phyloP scores from a whole-genome alignment of 1,140 invertebrate genomes.

The Bilobella aurantiaca region DNA sequence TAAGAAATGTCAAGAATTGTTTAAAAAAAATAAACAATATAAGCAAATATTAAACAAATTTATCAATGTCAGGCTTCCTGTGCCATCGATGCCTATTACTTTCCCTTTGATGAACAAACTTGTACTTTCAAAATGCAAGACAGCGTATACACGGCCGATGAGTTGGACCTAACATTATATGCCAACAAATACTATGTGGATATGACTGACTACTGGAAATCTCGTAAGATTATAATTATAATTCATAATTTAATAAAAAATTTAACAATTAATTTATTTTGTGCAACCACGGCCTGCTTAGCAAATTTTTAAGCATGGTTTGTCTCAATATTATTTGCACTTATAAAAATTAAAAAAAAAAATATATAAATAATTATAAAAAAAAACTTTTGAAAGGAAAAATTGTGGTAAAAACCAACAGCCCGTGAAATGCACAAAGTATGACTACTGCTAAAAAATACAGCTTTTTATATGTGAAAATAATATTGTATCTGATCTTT shows the following conservation, averaged over 20 bases:
- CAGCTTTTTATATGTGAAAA: too few relatives aligned
- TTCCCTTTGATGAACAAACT: slow-evolving; percentile 7
- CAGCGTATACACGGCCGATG: neutral
- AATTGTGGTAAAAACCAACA: neutral
- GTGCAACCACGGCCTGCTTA: too few relatives aligned
- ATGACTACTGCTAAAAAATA: too few relatives aligned
- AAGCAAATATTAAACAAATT: neutral
- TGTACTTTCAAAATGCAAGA: neutral
- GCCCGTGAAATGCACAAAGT: neutral
- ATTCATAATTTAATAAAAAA: neutral
- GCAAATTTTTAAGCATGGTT: too few relatives aligned
- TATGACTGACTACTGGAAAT: slow-evolving; percentile 2
- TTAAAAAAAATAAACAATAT: too few relatives aligned
- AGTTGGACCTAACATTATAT: neutral
- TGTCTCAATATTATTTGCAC: too few relatives aligned
- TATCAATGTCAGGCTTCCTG: neutral
- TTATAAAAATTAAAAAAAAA: too few relatives aligned
- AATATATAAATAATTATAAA: too few relatives aligned
- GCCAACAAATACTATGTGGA: neutral
- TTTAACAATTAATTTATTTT: too few relatives aligned
- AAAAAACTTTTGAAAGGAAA: neutral
- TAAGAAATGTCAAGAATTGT: neutral
- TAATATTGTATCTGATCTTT: too few relatives aligned
- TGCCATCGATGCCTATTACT: neutral
- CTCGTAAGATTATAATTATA: neutral